Conservation (phyloP, 2,113 vertebrate genomes). For the Lepisosteus osseus region DNA sequence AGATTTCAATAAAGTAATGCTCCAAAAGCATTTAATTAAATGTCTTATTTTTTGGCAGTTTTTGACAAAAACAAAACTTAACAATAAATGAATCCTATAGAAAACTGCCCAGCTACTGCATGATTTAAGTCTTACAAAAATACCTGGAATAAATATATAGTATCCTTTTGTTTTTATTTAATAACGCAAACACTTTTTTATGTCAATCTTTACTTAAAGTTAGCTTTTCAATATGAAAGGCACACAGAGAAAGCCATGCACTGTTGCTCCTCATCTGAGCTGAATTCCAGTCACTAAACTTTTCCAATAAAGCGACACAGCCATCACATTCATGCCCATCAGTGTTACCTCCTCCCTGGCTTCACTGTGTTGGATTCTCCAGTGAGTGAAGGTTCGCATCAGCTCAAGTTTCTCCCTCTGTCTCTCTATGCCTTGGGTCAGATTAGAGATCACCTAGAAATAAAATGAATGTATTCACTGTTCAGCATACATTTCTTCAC, state of each 20-base stretch:
- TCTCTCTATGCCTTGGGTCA: slow-evolving; percentile 77
- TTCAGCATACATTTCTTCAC: neutral
- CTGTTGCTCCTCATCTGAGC: too few relatives aligned
- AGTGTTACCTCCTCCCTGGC: slow-evolving; percentile 78
- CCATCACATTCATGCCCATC: too few relatives aligned
- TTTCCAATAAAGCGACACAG: too few relatives aligned
- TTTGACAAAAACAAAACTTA: neutral
- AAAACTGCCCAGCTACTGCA: neutral
- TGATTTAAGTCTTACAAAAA: too few relatives aligned
- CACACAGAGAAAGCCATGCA: too few relatives aligned
- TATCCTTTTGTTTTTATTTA: too few relatives aligned
- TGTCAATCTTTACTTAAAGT: too few relatives aligned
- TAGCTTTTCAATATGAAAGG: too few relatives aligned
- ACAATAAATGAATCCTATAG: neutral
- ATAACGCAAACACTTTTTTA: too few relatives aligned
- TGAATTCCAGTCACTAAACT: too few relatives aligned
- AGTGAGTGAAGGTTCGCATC: slow-evolving; percentile 81
- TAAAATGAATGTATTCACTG: neutral
- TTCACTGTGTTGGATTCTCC: slow-evolving; percentile 76
- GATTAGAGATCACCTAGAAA: slow-evolving; percentile 79
- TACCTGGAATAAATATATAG: too few relatives aligned
- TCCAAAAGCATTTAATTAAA: neutral
- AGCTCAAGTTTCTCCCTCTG: slow-evolving; percentile 82
- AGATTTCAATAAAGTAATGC: slow-evolving; percentile 15
- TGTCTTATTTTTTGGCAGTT: neutral